Evolutionary conservation across 2,888 invertebrate species (phyloP).

Genomic region (Amaurobius ferox): DNA sequence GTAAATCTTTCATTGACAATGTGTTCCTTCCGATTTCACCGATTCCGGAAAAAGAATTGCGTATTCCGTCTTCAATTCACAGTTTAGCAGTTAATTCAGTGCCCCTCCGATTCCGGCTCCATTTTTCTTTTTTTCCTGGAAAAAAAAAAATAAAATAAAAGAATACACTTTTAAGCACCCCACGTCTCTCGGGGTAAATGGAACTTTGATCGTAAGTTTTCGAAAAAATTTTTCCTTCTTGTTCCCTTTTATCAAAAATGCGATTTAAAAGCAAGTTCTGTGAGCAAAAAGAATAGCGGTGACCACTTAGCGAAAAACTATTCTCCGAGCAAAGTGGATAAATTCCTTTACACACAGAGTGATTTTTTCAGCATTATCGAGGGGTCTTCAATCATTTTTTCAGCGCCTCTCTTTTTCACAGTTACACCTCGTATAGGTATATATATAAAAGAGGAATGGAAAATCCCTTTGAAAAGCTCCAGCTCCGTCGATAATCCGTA

Average conservation of each 20-base stretch:
- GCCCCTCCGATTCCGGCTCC: background rate
- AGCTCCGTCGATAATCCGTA: constrained; percentile 52
- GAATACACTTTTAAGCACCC: constrained; percentile 61
- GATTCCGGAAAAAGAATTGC: constrained; percentile 2
- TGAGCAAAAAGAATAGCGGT: constrained; percentile 17
- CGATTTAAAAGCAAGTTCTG: constrained; percentile 59
- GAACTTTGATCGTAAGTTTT: constrained; percentile 65
- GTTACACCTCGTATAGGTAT: constrained; percentile 30
- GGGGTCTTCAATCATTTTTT: constrained; percentile 64
- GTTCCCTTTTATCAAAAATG: constrained; percentile 62
- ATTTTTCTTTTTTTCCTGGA: constrained; percentile 14
- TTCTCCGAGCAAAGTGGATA: constrained; percentile 69
- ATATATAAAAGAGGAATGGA: constrained; percentile 12
- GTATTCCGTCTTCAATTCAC: constrained; percentile 10
- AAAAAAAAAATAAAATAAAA: background rate
- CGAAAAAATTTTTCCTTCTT: constrained; percentile 23
- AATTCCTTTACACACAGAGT: constrained; percentile 61
- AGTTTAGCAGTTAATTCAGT: constrained; percentile 14
- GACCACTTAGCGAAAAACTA: constrained; percentile 70
- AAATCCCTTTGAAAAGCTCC: constrained; percentile 55
- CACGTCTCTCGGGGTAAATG: constrained; percentile 67
- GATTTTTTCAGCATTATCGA: constrained; percentile 66
- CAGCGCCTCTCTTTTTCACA: background rate
- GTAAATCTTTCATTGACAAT: too few relatives aligned
- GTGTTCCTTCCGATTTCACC: background rate